Conservation (phyloP, 2,797 vertebrate species). For the Myoxocephalus aenaeus region DNA sequence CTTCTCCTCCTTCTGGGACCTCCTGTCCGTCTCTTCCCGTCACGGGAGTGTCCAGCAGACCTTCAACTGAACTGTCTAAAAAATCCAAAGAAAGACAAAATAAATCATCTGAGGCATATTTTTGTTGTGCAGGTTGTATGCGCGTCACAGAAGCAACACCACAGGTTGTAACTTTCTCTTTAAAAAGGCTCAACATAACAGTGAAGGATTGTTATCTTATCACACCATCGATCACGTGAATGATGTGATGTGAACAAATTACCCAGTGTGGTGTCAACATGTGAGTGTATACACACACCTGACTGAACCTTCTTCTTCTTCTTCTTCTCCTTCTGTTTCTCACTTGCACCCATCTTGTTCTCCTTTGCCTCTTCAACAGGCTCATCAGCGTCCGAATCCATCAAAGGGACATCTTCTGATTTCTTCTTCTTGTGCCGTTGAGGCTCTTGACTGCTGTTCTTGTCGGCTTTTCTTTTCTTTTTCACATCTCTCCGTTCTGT, state of each 20-base stretch:
- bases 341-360: constrained; percentile 3
- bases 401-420: constrained; percentile 5
- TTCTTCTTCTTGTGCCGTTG: constrained; percentile 48
- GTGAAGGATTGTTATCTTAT: neutral
- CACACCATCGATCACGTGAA: neutral
- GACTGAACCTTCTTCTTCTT: constrained; percentile 26
- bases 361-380: constrained; percentile 31
- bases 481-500: neutral
- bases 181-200: neutral
- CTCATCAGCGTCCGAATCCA: constrained; percentile 13
- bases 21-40: neutral
- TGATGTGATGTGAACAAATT: neutral
- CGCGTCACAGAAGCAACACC: neutral
- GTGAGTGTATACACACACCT: constrained; percentile 38
- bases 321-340: constrained; percentile 26
- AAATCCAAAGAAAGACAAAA: constrained; percentile 14
- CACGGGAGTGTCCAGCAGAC: constrained; percentile 1
- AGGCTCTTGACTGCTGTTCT: rapidly evolving
- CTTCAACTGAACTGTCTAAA: constrained; percentile 21
- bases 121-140: neutral
- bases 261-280: too few species aligned
- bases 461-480: constrained; percentile 48
- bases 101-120: neutral
- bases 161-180: neutral
- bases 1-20: constrained; percentile 6